Percentiles rank a stretch among this genome's conserved stretches.
phyloP scores from a whole-genome alignment of 1,140 invertebrate genomes.

The Spodoptera frugiperda region DNA sequence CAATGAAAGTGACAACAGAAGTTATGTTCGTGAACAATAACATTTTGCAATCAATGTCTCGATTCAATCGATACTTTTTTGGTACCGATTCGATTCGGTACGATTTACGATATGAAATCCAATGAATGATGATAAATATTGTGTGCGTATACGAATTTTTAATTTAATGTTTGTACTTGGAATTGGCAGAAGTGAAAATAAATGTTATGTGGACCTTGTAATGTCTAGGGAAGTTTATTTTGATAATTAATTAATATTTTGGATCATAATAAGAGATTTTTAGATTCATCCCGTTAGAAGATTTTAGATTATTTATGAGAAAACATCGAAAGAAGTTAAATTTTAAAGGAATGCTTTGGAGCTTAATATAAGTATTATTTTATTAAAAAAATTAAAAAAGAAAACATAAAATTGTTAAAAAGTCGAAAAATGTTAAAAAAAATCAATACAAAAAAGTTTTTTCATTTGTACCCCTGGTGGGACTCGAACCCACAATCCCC shows the following conservation, averaged over 20 bases:
- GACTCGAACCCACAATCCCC: slow-evolving; percentile 21
- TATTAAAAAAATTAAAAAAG: too few species aligned
- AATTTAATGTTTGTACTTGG: slow-evolving; percentile 48
- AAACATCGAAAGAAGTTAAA: too few species aligned
- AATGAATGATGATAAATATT: slow-evolving; percentile 60
- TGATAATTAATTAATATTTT: background rate
- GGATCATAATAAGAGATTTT: too few species aligned
- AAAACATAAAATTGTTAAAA: background rate
- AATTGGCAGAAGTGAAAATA: slow-evolving; percentile 11
- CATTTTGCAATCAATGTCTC: slow-evolving; percentile 54
- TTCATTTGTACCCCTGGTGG: slow-evolving; percentile 4
- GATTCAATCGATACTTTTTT: slow-evolving; percentile 64
- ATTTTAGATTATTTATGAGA: too few species aligned
- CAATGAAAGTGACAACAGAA: slow-evolving; percentile 43
- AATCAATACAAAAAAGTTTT: background rate
- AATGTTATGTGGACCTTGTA: background rate
- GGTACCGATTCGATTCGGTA: slow-evolving; percentile 62
- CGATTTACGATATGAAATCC: slow-evolving; percentile 64
- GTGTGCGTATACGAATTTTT: slow-evolving; percentile 51
- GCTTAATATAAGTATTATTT: too few species aligned
- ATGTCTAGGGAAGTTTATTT: background rate
- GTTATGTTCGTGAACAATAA: slow-evolving; percentile 60
- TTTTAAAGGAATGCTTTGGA: too few species aligned
- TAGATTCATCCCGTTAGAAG: too few species aligned
- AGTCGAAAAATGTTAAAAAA: background rate